Evolutionary conservation across 2,888 invertebrate genomes (phyloP).

Genomic region (Caenorhabditis sp.): DNA sequence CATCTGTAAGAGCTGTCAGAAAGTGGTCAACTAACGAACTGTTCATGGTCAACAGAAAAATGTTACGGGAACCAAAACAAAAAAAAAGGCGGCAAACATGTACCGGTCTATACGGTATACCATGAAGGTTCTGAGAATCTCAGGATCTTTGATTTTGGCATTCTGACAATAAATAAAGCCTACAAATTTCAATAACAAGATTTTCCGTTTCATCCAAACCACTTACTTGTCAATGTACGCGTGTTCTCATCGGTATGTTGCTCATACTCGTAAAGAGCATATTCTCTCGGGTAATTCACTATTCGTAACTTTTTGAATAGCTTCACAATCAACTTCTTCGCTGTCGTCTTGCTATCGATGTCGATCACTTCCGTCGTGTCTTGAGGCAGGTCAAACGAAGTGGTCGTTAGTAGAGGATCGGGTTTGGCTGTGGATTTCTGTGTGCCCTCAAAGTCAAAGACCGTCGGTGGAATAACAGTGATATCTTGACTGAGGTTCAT

Average conservation of each 20-base stretch:
- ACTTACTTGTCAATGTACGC: conserved; percentile 72
- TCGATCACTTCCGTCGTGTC: conserved; percentile 86
- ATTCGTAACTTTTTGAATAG: conserved; percentile 86
- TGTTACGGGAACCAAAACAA: too few species aligned
- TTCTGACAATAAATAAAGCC: too few species aligned
- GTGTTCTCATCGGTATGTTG: conserved; percentile 66
- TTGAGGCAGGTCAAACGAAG: conserved; percentile 86
- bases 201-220: too few species aligned
- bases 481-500: conserved; percentile 86
- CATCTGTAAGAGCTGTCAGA: too few species aligned
- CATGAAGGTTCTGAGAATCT: too few species aligned
- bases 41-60: too few species aligned
- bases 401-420: conserved; percentile 84
- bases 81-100: too few species aligned
- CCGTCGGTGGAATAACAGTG: conserved; percentile 86
- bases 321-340: conserved; percentile 85
- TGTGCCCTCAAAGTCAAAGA: conserved; percentile 85
- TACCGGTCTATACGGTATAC: too few species aligned
- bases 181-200: neutral
- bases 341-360: conserved; percentile 85
- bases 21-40: too few species aligned
- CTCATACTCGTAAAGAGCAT: conserved; percentile 86
- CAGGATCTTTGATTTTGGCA: neutral
- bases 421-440: conserved; percentile 74
- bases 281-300: conserved; percentile 86